Evolutionary conservation across 2,113 vertebrate genomes (phyloP).

Genomic region (Trogon melanurus): DNA sequence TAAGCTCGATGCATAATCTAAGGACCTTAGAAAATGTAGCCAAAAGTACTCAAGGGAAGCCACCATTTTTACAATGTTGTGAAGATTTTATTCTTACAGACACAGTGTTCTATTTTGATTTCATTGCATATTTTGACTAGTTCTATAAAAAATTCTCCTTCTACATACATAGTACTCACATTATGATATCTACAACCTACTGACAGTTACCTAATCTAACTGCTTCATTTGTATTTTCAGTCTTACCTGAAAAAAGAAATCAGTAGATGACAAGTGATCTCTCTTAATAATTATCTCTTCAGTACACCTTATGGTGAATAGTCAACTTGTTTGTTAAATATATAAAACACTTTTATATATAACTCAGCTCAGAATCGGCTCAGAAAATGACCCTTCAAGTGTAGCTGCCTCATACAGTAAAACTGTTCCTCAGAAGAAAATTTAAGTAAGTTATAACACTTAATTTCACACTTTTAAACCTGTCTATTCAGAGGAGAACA

Average conservation of each 20-base stretch:
- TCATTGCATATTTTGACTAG: background rate
- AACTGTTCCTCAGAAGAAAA: background rate
- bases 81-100: background rate
- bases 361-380: background rate
- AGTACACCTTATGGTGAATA: background rate
- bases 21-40: background rate
- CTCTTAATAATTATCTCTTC: conserved; percentile 8
- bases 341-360: background rate
- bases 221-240: background rate
- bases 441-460: background rate
- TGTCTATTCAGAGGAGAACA: background rate
- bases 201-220: background rate
- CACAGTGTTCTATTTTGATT: background rate
- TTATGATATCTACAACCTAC: background rate
- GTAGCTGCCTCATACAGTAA: background rate
- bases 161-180: no score
- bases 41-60: background rate
- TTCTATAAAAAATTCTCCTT: background rate
- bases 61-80: background rate
- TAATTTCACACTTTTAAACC: background rate
- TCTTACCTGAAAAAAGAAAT: background rate
- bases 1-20: background rate
- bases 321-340: background rate
- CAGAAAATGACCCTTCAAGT: background rate
- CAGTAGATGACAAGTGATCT: background rate